These are phyloP conservation scores for Micoletzkya japonica DNA, from an alignment of 2,888 invertebrate genomes.

Conservation along the genomic window DNA sequence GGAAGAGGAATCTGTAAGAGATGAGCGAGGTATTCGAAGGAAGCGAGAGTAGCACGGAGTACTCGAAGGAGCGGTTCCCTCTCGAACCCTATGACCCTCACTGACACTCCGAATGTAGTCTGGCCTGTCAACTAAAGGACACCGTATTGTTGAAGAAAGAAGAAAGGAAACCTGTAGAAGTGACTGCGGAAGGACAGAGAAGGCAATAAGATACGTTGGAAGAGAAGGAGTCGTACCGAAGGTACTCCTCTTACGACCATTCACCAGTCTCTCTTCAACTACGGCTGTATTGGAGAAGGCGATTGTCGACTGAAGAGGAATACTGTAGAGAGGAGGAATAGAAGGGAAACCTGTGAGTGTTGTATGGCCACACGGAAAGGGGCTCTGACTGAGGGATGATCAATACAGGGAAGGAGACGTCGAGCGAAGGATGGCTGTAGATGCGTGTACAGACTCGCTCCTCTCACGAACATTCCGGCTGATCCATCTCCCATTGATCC, in stretches of 20 bases:
- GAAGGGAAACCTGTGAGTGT: conserved; percentile 15
- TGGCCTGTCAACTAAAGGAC: conserved; percentile 45
- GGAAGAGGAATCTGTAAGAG: conserved; percentile 44
- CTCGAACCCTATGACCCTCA: conserved; percentile 38
- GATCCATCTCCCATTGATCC: conserved; percentile 38
- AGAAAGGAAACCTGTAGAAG: conserved; percentile 36
- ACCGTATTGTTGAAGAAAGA: not conserved
- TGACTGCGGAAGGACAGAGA: conserved; percentile 44
- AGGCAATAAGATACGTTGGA: conserved; percentile 46
- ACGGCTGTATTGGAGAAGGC: conserved; percentile 22
- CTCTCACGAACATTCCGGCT: conserved; percentile 33
- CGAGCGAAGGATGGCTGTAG: conserved; percentile 45
- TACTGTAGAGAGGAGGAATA: not conserved
- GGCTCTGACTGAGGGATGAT: conserved; percentile 36
- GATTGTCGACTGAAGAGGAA: conserved; percentile 1
- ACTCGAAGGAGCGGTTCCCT: conserved; percentile 36
- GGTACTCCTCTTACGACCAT: not conserved
- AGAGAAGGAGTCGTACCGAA: conserved; percentile 45
- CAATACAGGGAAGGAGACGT: conserved; percentile 44
- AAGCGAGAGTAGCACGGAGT: conserved; percentile 39
- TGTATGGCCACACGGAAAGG: conserved; percentile 12
- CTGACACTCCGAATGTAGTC: conserved; percentile 48
- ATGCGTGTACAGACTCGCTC: conserved; percentile 36
- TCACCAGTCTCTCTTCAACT: conserved; percentile 15
- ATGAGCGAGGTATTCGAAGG: conserved; percentile 43